A percentile compares a stretch with the other conserved stretches of the same genome.
These are phyloP conservation scores for Drosophila tripunctata DNA, from an alignment of 2,888 invertebrate genomes.

Conservation along the genomic window DNA sequence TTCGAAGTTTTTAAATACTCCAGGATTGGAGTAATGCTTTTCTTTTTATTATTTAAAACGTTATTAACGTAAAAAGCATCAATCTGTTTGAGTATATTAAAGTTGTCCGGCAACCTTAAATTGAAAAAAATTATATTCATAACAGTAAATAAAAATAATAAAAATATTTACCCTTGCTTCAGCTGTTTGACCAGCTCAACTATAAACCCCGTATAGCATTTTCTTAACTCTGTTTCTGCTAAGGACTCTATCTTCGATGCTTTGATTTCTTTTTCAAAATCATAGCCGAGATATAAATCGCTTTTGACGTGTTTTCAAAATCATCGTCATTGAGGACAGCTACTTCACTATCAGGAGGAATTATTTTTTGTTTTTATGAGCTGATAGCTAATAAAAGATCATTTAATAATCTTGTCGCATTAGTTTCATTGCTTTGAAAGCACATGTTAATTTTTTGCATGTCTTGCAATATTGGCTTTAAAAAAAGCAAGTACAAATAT, in stretches of 20 bases:
- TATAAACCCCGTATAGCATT: conserved; percentile 12
- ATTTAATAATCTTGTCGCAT: no score
- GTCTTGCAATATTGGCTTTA: no score
- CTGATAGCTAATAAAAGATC: no score
- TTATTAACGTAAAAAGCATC: neutral
- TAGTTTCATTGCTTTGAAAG: no score
- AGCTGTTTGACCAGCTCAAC: neutral
- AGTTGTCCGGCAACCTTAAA: neutral
- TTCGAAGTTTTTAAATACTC: conserved; percentile 10
- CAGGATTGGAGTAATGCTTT: conserved; percentile 3
- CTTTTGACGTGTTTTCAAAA: no score
- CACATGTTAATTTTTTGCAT: no score
- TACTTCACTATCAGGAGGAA: no score
- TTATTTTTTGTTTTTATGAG: neutral
- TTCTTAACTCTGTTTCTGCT: conserved; percentile 1
- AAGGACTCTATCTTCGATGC: neutral
- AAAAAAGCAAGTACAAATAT: no score
- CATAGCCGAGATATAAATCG: no score
- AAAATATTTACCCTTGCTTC: neutral
- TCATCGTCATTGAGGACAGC: no score
- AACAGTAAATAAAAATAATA: neutral
- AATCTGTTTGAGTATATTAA: neutral
- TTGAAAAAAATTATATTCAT: neutral
- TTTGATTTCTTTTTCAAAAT: conserved; percentile 19
- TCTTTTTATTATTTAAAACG: conserved; percentile 5